Evolutionary conservation across 2,113 vertebrate genomes (phyloP).

Genomic region (Phalacrocorax carbo): DNA sequence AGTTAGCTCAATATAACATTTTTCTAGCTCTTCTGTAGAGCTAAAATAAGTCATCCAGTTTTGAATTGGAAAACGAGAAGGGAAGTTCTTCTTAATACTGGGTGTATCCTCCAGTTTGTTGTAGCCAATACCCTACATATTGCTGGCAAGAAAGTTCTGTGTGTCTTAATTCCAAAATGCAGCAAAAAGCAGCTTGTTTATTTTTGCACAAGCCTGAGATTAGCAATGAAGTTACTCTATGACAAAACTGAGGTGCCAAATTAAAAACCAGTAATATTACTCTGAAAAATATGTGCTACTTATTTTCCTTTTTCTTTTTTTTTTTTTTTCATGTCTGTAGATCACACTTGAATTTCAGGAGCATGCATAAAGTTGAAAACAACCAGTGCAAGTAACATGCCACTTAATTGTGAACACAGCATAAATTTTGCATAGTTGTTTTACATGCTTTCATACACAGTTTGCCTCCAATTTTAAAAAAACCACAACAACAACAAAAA

Average conservation of each 20-base stretch:
- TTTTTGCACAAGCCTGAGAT: neutral
- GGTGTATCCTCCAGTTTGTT: neutral
- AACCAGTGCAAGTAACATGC: neutral
- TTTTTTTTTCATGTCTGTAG: neutral
- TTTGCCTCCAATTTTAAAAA: neutral
- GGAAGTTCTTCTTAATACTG: neutral
- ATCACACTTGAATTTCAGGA: neutral
- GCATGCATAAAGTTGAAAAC: neutral
- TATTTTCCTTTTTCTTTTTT: neutral
- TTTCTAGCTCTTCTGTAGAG: neutral
- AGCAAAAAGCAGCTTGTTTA: neutral
- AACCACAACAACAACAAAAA: no score
- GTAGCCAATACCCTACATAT: neutral
- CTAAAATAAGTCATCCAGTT: neutral
- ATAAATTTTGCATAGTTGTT: neutral
- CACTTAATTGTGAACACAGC: neutral
- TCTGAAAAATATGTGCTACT: neutral
- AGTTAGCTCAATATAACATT: neutral
- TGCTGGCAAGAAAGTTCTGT: neutral
- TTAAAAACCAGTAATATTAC: neutral
- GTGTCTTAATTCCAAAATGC: neutral
- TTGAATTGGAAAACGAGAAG: neutral
- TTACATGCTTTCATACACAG: neutral
- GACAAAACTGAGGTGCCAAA: neutral
- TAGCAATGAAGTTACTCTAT: neutral